These are phyloP conservation scores for Tylochromis polylepis DNA, from an alignment of 2,113 vertebrate genomes.

Conservation along the genomic window DNA sequence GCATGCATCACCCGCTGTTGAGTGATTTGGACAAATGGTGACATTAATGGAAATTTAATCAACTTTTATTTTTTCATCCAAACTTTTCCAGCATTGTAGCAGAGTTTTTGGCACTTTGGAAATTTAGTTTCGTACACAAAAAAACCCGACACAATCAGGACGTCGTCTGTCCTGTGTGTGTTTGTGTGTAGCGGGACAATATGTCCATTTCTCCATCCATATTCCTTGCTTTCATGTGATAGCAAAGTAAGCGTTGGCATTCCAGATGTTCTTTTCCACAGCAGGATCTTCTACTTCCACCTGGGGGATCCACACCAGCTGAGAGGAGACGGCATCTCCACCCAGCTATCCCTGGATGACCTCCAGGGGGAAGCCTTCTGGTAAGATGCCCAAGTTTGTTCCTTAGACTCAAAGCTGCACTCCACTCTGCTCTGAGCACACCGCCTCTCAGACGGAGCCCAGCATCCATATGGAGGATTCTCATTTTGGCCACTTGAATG, in stretches of 20 bases:
- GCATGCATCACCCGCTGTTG: background rate
- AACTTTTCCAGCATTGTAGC: background rate
- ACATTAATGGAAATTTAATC: too few relatives aligned
- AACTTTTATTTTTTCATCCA: background rate
- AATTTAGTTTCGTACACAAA: background rate
- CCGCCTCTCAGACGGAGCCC: background rate
- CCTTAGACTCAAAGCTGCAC: background rate
- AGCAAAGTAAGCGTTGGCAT: background rate
- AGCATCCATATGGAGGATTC: background rate
- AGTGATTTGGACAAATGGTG: background rate
- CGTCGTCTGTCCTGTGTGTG: background rate
- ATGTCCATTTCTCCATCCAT: background rate
- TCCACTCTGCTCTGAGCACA: background rate
- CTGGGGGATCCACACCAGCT: background rate
- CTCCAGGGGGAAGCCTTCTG: background rate
- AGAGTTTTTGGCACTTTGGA: background rate
- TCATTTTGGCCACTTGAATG: background rate
- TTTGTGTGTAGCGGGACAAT: background rate
- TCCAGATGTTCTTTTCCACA: background rate
- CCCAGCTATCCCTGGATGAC: background rate
- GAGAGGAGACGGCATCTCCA: background rate
- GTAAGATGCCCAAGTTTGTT: background rate
- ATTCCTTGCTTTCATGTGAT: background rate
- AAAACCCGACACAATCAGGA: background rate
- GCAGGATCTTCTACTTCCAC: background rate